Percentiles rank a stretch among this genome's conserved stretches.
These are phyloP conservation scores for Malurus leucopterus DNA, from an alignment of 2,797 vertebrate species.

Conservation along the genomic window DNA sequence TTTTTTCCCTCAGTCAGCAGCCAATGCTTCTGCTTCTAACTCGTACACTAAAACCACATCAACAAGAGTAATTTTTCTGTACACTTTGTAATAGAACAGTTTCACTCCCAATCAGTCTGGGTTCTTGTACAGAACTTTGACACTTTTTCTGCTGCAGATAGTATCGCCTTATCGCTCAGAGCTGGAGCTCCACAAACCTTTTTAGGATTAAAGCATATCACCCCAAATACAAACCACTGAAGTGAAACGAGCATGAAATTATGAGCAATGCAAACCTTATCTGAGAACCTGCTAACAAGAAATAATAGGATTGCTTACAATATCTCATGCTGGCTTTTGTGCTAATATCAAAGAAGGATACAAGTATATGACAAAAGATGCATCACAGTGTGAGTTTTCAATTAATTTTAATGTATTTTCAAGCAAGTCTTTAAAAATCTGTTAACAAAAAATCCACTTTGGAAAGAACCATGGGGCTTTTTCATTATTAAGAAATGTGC, in stretches of 20 bases:
- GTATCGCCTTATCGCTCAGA: neutral
- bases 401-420: neutral
- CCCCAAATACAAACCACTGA: neutral
- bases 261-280: neutral
- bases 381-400: constrained; percentile 14
- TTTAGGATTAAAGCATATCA: constrained; percentile 17
- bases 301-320: constrained; percentile 17
- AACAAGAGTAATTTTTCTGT: constrained; percentile 4
- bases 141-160: neutral
- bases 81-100: neutral
- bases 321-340: neutral
- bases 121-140: neutral
- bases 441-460: constrained; percentile 35
- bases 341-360: neutral
- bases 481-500: constrained; percentile 53
- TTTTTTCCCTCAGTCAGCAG: constrained; percentile 56
- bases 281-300: constrained; percentile 19
- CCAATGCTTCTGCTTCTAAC: constrained; percentile 63
- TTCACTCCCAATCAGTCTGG: neutral
- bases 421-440: constrained; percentile 30
- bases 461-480: constrained; percentile 58
- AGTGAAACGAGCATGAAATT: neutral
- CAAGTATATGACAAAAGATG: constrained; percentile 18
- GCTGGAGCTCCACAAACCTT: neutral
- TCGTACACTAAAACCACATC: neutral